Conservation (phyloP, 2,797 vertebrate genomes). For the Thunnus albacares region DNA sequence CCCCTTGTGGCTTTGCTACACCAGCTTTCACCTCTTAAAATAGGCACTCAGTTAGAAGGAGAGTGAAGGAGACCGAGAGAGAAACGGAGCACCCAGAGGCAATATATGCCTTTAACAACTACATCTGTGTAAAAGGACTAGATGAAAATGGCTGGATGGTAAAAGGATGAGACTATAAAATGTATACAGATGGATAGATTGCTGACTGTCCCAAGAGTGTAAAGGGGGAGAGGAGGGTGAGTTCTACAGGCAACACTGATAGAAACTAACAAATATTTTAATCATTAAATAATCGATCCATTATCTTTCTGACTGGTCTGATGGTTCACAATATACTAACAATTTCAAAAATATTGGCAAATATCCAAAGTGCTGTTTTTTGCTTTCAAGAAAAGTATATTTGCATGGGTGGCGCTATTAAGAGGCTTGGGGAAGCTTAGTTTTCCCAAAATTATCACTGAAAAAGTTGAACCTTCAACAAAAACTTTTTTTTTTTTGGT, state of each 20-base stretch:
- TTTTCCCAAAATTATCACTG: too few species aligned
- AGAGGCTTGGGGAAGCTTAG: too few species aligned
- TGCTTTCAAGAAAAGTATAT: too few species aligned
- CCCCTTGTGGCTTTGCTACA: constrained; percentile 60
- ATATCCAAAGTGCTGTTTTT: background rate
- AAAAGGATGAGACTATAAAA: background rate
- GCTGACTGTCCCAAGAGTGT: background rate
- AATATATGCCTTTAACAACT: constrained; percentile 44
- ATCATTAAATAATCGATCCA: background rate
- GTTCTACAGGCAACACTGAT: background rate
- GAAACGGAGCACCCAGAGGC: constrained; percentile 50
- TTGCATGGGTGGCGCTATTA: too few species aligned
- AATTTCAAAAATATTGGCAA: background rate
- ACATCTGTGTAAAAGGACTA: constrained; percentile 25
- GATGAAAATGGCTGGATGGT: background rate
- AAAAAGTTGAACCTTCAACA: too few species aligned
- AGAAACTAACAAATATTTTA: background rate
- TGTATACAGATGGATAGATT: background rate
- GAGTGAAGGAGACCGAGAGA: constrained; percentile 45
- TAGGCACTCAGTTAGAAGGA: constrained; percentile 59
- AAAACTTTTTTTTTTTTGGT: too few species aligned
- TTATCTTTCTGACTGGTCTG: background rate
- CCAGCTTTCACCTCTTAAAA: constrained; percentile 76
- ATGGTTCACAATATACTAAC: background rate
- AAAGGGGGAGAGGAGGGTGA: background rate